These are phyloP conservation scores for Cephus runcator DNA, from an alignment of 2,888 invertebrate species.

Conservation along the genomic window DNA sequence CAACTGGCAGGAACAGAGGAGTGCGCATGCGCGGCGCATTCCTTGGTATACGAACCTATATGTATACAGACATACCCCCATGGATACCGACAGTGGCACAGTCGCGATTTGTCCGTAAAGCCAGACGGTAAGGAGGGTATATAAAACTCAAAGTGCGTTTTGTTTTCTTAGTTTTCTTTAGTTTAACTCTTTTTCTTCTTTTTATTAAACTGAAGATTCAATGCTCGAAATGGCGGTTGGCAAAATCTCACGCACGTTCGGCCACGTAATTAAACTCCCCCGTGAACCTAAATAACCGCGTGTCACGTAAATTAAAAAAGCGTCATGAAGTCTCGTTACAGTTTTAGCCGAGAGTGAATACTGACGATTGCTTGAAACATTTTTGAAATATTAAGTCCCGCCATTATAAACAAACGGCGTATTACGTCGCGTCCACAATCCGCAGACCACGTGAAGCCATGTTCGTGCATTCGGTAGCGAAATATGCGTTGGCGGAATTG, in stretches of 20 bases:
- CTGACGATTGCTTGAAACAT: neutral
- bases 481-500: neutral
- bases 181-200: neutral
- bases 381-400: neutral
- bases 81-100: neutral
- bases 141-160: neutral
- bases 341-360: neutral
- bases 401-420: neutral
- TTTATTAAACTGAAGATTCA: neutral
- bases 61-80: neutral
- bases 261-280: neutral
- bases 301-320: too few relatives aligned
- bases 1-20: conserved; percentile 14
- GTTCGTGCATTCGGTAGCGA: neutral
- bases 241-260: neutral
- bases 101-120: neutral
- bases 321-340: neutral
- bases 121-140: neutral
- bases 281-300: too few relatives aligned
- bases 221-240: neutral
- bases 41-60: neutral
- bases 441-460: neutral
- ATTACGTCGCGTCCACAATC: neutral
- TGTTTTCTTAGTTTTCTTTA: neutral
- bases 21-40: conserved; percentile 43